Conservation (phyloP, 2,797 vertebrate genomes). For the Mallotus villosus region DNA sequence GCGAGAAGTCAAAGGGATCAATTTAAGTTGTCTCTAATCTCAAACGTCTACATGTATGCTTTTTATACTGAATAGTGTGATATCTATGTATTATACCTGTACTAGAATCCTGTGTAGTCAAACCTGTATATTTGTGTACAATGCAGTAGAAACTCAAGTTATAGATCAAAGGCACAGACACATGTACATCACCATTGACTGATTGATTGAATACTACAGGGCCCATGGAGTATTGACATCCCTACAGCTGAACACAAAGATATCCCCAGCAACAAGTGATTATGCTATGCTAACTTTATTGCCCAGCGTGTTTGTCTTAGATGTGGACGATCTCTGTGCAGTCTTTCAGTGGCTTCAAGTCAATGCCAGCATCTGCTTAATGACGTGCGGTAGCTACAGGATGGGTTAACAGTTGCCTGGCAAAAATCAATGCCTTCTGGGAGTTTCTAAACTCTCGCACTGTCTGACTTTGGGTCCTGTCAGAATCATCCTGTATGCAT, state of each 20-base stretch:
- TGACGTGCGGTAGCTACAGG: slow-evolving; percentile 47
- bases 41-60: slow-evolving; percentile 33
- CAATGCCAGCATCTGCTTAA: slow-evolving; percentile 58
- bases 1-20: slow-evolving; percentile 15
- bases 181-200: slow-evolving; percentile 48
- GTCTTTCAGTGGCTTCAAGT: slow-evolving; percentile 40
- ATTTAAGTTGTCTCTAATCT: slow-evolving; percentile 31
- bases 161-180: slow-evolving; percentile 40
- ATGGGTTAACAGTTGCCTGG: slow-evolving; percentile 41
- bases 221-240: slow-evolving; percentile 33
- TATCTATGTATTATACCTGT: slow-evolving; percentile 58
- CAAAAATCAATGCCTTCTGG: slow-evolving; percentile 28
- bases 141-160: slow-evolving; percentile 42
- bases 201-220: slow-evolving; percentile 39
- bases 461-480: slow-evolving; percentile 49
- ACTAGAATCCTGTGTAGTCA: slow-evolving; percentile 58
- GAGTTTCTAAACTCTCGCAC: slow-evolving; percentile 23
- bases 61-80: slow-evolving; percentile 40
- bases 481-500: slow-evolving; percentile 64
- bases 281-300: slow-evolving; percentile 39
- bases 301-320: not conserved
- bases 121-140: slow-evolving; percentile 58
- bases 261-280: slow-evolving; percentile 49
- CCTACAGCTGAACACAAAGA: slow-evolving; percentile 63
- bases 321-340: slow-evolving; percentile 48